phyloP scores from a whole-genome alignment of 2,797 vertebrate genomes.

The Trachurus trachurus region DNA sequence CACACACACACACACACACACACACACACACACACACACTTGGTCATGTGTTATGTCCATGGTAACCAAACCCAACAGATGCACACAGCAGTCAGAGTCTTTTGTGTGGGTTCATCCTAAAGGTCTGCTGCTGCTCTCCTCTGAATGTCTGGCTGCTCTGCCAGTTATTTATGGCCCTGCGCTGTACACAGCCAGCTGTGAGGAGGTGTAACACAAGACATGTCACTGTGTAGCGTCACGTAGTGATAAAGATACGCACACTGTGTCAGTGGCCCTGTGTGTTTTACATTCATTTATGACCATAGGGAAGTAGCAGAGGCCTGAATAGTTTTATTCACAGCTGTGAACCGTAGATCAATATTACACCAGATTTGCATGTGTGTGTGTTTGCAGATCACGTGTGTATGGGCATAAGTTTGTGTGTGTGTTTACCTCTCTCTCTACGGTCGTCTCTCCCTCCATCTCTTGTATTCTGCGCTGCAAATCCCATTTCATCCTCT shows the following conservation, averaged over 20 bases:
- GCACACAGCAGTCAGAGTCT: not conserved
- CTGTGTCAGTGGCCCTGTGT: not conserved
- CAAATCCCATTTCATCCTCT: slow-evolving; percentile 78
- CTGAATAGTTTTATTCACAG: not conserved
- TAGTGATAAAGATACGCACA: slow-evolving; percentile 2
- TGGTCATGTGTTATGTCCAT: not conserved
- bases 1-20: not conserved
- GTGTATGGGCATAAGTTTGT: slow-evolving; percentile 2
- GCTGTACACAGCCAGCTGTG: not conserved
- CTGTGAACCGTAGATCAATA: too few species aligned
- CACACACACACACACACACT: not conserved
- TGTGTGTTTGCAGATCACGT: slow-evolving; percentile 9
- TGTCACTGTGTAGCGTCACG: not conserved
- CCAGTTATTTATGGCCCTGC: slow-evolving; percentile 24
- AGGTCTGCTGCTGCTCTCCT: slow-evolving; percentile 30
- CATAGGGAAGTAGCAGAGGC: not conserved
- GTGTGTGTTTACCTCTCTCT: slow-evolving; percentile 85
- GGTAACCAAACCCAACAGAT: not conserved
- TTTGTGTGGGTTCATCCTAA: slow-evolving; percentile 48
- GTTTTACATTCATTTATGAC: not conserved
- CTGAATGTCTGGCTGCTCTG: slow-evolving; percentile 24
- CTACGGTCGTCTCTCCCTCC: slow-evolving; percentile 80
- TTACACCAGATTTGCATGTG: not conserved
- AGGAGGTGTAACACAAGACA: slow-evolving; percentile 1
- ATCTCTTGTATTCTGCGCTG: slow-evolving; percentile 81